Evolutionary conservation across 2,888 invertebrate genomes (phyloP).

Genomic region (Ophioninae sp.): DNA sequence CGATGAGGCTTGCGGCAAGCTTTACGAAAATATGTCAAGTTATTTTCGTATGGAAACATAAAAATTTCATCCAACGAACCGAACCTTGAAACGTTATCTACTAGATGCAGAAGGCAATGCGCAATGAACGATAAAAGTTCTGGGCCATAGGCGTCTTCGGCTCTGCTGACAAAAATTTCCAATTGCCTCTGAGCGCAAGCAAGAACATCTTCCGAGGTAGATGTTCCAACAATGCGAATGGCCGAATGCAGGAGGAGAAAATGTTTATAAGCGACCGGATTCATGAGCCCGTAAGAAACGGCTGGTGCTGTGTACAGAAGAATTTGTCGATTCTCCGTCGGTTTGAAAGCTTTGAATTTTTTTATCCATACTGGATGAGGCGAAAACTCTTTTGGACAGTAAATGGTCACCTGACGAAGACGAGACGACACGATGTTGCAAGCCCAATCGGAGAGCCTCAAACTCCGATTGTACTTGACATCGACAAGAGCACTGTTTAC

Average conservation of each 20-base stretch:
- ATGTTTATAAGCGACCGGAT: conserved; percentile 32
- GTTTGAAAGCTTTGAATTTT: conserved; percentile 58
- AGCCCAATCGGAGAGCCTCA: neutral
- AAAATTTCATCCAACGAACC: conserved; percentile 36
- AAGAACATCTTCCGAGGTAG: neutral
- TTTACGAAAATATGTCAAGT: conserved; percentile 44
- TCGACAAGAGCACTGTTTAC: neutral
- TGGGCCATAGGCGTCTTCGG: conserved; percentile 24
- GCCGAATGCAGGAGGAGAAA: conserved; percentile 37
- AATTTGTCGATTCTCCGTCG: conserved; percentile 66
- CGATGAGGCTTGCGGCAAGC: conserved; percentile 38
- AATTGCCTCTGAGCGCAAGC: conserved; percentile 18
- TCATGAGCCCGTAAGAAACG: conserved; percentile 53
- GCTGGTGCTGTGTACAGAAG: conserved; percentile 65
- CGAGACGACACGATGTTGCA: conserved; percentile 5
- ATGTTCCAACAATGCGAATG: conserved; percentile 4
- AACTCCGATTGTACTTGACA: neutral
- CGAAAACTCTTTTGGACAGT: conserved; percentile 45
- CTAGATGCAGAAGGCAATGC: conserved; percentile 46
- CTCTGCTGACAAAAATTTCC: conserved; percentile 22
- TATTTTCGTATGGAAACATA: conserved; percentile 51
- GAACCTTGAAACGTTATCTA: conserved; percentile 32
- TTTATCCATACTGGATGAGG: conserved; percentile 1
- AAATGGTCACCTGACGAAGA: neutral
- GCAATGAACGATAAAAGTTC: conserved; percentile 37